Base-by-base conservation (phyloP, 2,113 vertebrate species). In the Gymnarchus niloticus region DNA sequence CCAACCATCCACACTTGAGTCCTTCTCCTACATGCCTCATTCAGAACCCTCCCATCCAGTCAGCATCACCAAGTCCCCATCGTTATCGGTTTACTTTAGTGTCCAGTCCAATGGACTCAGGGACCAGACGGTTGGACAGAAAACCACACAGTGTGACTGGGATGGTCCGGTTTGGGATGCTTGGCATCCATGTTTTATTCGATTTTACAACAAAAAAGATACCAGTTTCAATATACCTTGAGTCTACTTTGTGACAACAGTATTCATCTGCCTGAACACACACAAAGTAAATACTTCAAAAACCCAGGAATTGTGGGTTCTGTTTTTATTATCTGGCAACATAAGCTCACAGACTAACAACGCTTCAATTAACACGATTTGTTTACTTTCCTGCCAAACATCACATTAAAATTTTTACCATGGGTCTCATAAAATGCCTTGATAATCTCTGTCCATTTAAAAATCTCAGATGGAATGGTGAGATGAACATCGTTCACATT, bases 361-460 rank as follows among this genome's bases (percentile, higher is more conserved):
- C 33, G 25, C 65, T 73, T 21, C 1, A 6, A 33, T 41, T 41
- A 73, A 73, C 41, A 37, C 14, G 65, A 73, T 73, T 73, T 73
- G 65, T 28, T n/a, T 41, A 73, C 33, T 73, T 41, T 7, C 28
- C 65, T 73, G 65, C 28, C 65, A 84, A 28, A 51, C n/a, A 84
- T 73, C 23, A 51, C 14, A 73, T 84, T 41, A 61, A 7, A 51
- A 3, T 33, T 84, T 21, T 28, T 65, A 25, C 10, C 10, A 49
- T 21, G 28, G 83, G 28, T 73, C 17, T 84, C 61, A 49, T 12
- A 84, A 84, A 69, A 56, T 49, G 46, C 46, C 44, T 84, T 25
- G 19, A 84, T 73, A 65, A 73, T 59, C 56, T 37, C n/a, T n/a
- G n/a, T n/a, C 1, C 21, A 3, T 51, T 48, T 83, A 56, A 56